Evolutionary conservation across 92 coral and sea anemone genomes (phyloP).

Genomic region (Micromussa lordhowensis): DNA sequence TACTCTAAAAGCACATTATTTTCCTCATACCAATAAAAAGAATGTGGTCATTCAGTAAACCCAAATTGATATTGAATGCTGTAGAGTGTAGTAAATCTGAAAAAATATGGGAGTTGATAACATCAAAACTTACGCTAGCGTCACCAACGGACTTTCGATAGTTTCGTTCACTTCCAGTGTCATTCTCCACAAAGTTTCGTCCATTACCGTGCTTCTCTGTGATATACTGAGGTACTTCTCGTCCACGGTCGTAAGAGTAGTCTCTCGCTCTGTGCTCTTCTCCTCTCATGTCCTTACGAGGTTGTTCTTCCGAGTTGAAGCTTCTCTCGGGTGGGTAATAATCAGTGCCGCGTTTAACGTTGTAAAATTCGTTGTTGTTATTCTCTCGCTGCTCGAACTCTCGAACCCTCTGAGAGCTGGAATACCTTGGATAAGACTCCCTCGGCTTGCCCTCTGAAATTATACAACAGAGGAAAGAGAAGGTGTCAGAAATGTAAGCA

Average conservation of each 20-base stretch:
- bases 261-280: constrained; percentile 19
- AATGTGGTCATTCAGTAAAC: neutral
- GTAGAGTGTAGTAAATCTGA: neutral
- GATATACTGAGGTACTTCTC: constrained; percentile 17
- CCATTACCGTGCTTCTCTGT: constrained; percentile 22
- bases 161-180: constrained; percentile 31
- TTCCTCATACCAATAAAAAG: neutral
- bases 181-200: constrained; percentile 31
- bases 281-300: constrained; percentile 38
- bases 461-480: neutral
- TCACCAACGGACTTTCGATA: constrained; percentile 52
- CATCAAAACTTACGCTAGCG: constrained; percentile 19
- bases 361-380: constrained; percentile 47
- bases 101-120: neutral
- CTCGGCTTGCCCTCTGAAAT: constrained; percentile 45
- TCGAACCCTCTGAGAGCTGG: constrained; percentile 35
- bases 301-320: constrained; percentile 25
- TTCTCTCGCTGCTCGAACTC: constrained; percentile 48
- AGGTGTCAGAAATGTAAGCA: neutral
- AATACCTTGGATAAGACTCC: constrained; percentile 32
- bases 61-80: neutral
- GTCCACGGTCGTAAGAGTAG: constrained; percentile 39
- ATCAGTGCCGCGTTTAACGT: constrained; percentile 35
- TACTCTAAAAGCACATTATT: neutral
- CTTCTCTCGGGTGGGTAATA: constrained; percentile 27